phyloP scores from a whole-genome alignment of 2,888 invertebrate species.

The Drosophila aldrichi region DNA sequence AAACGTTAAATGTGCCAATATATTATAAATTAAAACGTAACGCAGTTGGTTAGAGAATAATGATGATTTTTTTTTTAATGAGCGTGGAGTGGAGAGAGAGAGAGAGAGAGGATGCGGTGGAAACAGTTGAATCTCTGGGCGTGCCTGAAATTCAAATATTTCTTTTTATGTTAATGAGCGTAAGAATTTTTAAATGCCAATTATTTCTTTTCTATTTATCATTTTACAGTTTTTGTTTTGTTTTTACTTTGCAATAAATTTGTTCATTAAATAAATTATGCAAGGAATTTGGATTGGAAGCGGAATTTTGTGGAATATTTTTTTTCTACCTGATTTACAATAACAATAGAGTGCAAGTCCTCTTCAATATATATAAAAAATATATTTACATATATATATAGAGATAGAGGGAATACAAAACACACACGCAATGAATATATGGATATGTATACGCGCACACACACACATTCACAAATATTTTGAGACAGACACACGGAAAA shows the following conservation, averaged over 20 bases:
- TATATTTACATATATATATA: conserved; percentile 13
- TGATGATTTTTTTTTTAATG: conserved; percentile 42
- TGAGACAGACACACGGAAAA: conserved; percentile 15
- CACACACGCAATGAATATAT: conserved; percentile 9
- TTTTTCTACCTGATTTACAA: conserved; percentile 16
- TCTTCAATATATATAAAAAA: conserved; percentile 3
- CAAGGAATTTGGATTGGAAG: conserved; percentile 35
- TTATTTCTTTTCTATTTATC: conserved; percentile 18
- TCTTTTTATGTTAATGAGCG: conserved; percentile 55
- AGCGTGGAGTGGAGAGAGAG: conserved; percentile 61
- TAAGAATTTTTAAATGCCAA: conserved; percentile 49
- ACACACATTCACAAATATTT: conserved; percentile 15
- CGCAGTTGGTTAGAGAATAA: conserved; percentile 8
- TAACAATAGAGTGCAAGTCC: conserved; percentile 44
- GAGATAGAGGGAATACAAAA: conserved; percentile 7
- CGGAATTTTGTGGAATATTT: conserved; percentile 21
- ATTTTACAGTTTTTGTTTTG: neutral
- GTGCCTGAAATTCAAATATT: conserved; percentile 54
- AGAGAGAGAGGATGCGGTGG: conserved; percentile 53
- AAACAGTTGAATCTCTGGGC: conserved; percentile 56
- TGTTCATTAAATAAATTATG: conserved; percentile 17
- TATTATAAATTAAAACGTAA: conserved; percentile 16
- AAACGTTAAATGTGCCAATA: conserved; percentile 20
- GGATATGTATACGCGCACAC: conserved; percentile 9
- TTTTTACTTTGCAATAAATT: too few species aligned